Evolutionary conservation across 2,113 vertebrate species (phyloP).

Genomic region (Ammospiza caudacuta): DNA sequence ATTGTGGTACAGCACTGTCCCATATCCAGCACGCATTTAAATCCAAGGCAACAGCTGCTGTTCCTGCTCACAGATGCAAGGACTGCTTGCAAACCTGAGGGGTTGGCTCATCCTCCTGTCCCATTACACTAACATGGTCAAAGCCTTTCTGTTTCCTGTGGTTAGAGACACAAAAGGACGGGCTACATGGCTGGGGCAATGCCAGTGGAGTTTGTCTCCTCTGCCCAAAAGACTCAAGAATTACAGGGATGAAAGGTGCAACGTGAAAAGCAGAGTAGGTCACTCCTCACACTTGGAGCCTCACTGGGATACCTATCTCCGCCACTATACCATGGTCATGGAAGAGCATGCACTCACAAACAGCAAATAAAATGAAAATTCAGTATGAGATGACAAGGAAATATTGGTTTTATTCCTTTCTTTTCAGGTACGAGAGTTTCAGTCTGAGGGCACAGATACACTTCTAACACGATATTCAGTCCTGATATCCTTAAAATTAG

Average conservation of each 20-base stretch:
- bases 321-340: neutral
- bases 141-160: accelerated
- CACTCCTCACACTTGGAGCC: neutral
- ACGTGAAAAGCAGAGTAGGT: accelerated
- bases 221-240: neutral
- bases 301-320: neutral
- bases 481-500: neutral
- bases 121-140: neutral
- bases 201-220: neutral
- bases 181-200: accelerated
- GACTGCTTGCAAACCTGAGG: neutral
- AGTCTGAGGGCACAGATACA: neutral
- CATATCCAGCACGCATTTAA: neutral
- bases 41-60: neutral
- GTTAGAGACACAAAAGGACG: neutral
- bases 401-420: neutral
- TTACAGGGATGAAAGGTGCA: neutral
- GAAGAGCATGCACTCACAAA: neutral
- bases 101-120: neutral
- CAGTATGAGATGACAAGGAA: neutral
- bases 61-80: neutral
- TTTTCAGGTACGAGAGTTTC: neutral
- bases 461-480: neutral
- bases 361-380: neutral
- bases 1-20: neutral